phyloP scores from a whole-genome alignment of 1,140 invertebrate genomes.

The Tetragonula clypearis region DNA sequence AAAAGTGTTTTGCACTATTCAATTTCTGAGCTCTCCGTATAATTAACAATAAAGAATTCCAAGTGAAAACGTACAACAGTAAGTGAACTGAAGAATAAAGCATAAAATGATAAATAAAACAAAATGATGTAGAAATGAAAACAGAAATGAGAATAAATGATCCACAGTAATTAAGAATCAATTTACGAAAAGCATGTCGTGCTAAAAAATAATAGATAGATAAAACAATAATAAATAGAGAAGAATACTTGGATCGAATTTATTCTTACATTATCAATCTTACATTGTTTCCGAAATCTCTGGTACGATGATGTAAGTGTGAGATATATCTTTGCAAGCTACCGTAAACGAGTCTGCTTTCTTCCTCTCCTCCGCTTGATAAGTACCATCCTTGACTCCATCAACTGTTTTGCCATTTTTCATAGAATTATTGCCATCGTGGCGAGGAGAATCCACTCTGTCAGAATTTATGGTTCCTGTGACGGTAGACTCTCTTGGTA shows the following conservation, averaged over 20 bases:
- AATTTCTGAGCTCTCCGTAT: too few relatives aligned
- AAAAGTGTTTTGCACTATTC: too few relatives aligned
- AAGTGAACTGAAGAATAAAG: too few relatives aligned
- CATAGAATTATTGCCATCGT: neutral
- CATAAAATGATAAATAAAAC: too few relatives aligned
- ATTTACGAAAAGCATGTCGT: neutral
- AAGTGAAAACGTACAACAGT: too few relatives aligned
- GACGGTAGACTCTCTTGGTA: conserved; percentile 19
- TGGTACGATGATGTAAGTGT: neutral
- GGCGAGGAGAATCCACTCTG: neutral
- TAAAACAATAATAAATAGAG: neutral
- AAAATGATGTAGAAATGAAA: too few relatives aligned
- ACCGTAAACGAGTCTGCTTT: neutral
- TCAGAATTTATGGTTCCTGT: conserved; percentile 34
- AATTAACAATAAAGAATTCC: too few relatives aligned
- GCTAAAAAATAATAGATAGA: neutral
- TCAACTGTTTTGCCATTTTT: conserved; percentile 33
- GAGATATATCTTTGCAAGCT: neutral
- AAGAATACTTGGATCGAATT: neutral
- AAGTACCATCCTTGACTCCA: neutral
- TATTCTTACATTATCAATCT: neutral
- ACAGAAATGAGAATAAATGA: too few relatives aligned
- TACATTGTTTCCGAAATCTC: neutral
- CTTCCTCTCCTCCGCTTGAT: neutral
- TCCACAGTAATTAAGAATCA: neutral